Base-by-base conservation (phyloP, 2,113 vertebrate genomes). In the Pseudonaja textilis region DNA sequence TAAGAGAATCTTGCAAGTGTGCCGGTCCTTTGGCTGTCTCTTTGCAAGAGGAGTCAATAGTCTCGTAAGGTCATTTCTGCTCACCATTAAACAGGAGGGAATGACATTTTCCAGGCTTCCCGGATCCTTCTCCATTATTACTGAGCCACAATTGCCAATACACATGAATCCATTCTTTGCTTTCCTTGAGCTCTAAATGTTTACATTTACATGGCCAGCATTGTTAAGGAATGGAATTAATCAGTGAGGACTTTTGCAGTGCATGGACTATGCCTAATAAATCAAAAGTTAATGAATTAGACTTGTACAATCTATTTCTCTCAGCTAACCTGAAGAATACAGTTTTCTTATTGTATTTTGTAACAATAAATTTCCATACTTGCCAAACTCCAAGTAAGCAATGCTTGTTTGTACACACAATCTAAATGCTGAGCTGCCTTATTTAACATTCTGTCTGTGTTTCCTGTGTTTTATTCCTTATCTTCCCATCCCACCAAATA, bases 361-460 rank as follows among this genome's bases (percentile, higher is more conserved):
- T 25, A 8, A 16, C 69, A 85, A 1, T 57, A 45, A 55, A 89
- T 20, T n/a, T 14, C 64, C 64, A 89, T 11, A 45, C 25, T 55
- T 52, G 23, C 54, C 54, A 59, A 90, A 47, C 25, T 47, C 26
- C 56, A 92, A 26, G 50, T 34, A 89, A 92, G 26, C 8, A 42
- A 5, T 34, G 20, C 16, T 54, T 89, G 59, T 85, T 26, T 85
- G 52, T 9, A 34, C 1, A 45, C 34, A 93, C 86, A 57, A 39
- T 89, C 20, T 87, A 16, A 56, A 47, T 14, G 45, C 3, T 54
- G 85, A 18, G 0, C 74, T 52, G 45, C 91, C 91, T 87, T 57
- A 64, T 91, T 42, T 92, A 93, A 85, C 50, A 93, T 14, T 11
- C 69, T 64, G 14, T 23, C 20, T 88, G 89, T n/a, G 47, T 64